These are phyloP conservation scores for Lissonota sp. DNA, from an alignment of 2,888 invertebrate species.

Conservation along the genomic window DNA sequence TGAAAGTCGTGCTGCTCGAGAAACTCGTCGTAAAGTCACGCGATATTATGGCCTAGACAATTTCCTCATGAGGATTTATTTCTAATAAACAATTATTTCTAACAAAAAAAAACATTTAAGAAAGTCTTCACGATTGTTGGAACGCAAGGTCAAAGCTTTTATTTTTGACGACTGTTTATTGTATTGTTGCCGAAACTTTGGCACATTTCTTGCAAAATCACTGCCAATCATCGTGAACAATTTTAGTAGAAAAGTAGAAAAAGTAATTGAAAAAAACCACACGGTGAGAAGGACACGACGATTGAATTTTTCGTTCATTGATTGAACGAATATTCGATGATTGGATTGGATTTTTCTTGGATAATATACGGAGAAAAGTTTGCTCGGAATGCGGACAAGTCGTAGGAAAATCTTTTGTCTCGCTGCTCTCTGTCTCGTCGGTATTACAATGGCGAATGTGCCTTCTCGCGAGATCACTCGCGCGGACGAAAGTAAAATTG, in stretches of 20 bases:
- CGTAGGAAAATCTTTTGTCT: neutral
- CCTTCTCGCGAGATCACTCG: neutral
- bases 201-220: too few species aligned
- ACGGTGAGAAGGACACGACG: too few species aligned
- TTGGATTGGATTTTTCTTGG: too few species aligned
- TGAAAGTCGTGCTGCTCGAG: neutral
- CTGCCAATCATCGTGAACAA: too few species aligned
- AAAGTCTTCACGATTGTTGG: slow-evolving; percentile 39
- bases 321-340: too few species aligned
- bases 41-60: slow-evolving; percentile 19
- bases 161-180: slow-evolving; percentile 4
- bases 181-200: too few species aligned
- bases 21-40: neutral
- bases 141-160: slow-evolving; percentile 49
- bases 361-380: too few species aligned
- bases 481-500: slow-evolving; percentile 1
- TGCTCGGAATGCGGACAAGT: too few species aligned
- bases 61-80: slow-evolving; percentile 22
- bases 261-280: too few species aligned
- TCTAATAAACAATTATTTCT: slow-evolving; percentile 40
- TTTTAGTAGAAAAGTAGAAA: too few species aligned
- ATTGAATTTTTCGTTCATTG: too few species aligned
- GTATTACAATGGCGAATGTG: neutral
- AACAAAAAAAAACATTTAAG: neutral
- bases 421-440: neutral